Percentiles rank a stretch among this genome's conserved stretches.
Conservation (phyloP, 2,113 vertebrate species). For the Felis chaus region DNA sequence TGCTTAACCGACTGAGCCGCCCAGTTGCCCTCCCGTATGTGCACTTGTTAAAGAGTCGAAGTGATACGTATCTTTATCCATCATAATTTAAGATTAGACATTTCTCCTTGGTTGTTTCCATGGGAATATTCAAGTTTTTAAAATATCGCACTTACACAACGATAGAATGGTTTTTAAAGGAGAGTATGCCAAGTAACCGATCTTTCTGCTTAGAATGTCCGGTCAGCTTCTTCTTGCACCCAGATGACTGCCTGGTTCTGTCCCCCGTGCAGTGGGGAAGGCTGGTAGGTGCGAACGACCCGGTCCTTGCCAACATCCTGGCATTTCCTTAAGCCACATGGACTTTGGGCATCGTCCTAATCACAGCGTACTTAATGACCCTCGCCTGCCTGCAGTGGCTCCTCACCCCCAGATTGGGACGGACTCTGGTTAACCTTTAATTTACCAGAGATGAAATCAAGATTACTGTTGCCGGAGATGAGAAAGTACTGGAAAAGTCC, state of each 20-base stretch:
- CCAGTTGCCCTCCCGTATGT: no score
- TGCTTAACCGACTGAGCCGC: no score
- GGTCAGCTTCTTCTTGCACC: not conserved
- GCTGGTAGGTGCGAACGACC: not conserved
- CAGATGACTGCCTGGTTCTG: not conserved
- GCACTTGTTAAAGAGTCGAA: not conserved
- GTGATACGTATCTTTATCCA: not conserved
- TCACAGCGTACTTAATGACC: not conserved
- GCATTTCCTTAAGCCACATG: not conserved
- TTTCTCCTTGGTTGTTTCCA: not conserved
- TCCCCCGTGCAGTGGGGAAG: accelerated
- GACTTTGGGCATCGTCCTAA: not conserved
- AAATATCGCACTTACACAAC: not conserved
- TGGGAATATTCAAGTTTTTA: not conserved
- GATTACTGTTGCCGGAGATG: not conserved
- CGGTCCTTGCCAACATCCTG: accelerated
- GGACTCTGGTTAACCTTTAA: not conserved
- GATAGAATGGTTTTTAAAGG: not conserved
- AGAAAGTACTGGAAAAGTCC: not conserved
- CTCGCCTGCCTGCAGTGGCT: not conserved
- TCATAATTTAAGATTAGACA: not conserved
- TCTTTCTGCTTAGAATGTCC: not conserved
- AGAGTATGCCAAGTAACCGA: not conserved
- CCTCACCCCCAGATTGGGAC: not conserved
- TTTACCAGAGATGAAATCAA: not conserved